These are phyloP conservation scores for Ailurus styani DNA, from an alignment of 2,113 vertebrate species.

Conservation along the genomic window DNA sequence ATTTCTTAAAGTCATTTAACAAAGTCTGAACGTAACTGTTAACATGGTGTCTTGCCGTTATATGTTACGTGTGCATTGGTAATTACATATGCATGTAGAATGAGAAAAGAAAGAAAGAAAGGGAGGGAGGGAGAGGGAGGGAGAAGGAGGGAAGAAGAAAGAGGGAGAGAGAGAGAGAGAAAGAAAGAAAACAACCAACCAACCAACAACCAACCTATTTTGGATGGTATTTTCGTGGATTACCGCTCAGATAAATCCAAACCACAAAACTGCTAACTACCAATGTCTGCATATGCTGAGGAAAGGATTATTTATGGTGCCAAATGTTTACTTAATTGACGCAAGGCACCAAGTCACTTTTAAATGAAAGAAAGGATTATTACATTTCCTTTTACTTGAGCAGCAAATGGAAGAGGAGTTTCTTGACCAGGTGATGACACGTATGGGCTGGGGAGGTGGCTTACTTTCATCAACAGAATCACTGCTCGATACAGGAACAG, in stretches of 20 bases:
- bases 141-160: too few species aligned
- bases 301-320: background rate
- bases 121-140: too few species aligned
- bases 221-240: background rate
- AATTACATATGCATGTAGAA: background rate
- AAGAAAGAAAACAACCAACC: too few species aligned
- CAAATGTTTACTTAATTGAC: background rate
- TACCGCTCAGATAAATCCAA: background rate
- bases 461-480: background rate
- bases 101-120: background rate
- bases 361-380: background rate
- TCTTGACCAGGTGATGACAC: background rate
- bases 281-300: background rate
- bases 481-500: background rate
- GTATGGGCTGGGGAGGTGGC: background rate
- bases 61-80: background rate
- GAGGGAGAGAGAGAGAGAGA: too few species aligned
- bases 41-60: background rate
- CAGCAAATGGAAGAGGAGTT: background rate
- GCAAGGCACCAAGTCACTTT: background rate
- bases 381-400: background rate
- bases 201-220: too few species aligned
- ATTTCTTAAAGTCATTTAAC: background rate
- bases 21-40: background rate
- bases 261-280: background rate